Evolutionary conservation across 2,113 vertebrate species (phyloP), one percentile per base, ranked within the genome.

Genomic region (Lophius piscatorius): DNA sequence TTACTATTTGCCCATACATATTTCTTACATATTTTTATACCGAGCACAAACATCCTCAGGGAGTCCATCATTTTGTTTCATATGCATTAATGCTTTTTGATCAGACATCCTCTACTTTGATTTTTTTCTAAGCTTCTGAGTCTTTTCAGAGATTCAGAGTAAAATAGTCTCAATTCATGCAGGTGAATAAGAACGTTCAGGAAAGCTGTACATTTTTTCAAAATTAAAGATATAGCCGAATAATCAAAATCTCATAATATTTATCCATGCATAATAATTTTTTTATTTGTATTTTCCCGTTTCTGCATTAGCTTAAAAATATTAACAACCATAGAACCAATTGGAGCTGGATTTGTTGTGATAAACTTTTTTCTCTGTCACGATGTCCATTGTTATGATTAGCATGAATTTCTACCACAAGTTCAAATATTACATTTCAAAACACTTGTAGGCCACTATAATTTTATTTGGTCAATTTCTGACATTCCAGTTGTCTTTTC

Each of bases 401-500:
- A 80, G 73, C 84, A 77, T 70, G 58, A 81, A 76, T 74, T 63
- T 29, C 45, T 73, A 62, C 70, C 74, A 84, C 40, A 46, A 73
- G 70, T 65, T 74, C 55, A 67, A 68, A 57, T 51, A 65, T 84
- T 78, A 67, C 16, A 39, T 66, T 80, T 68, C 44, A 63, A 73
- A 82, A 86, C 70, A 80, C 65, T 60, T 76, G 65, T 52, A 52
- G 55, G 71, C 74, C 42, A 40, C 24, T 51, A 58, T 67, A 84
- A 67, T 84, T 71, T 17, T 71, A n/a, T n/a, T n/a, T n/a, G n/a
- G n/a, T n/a, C 87, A 80, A 82, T 82, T 85, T 78, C 60, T 78
- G 83, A 86, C 78, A 77, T 62, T 84, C 82, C 63, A 88, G 85
- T 88, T 89, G 87, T 84, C 68, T 78, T 64, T 63, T 67, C 59